Percentiles rank a stretch among this genome's conserved stretches.
Evolutionary conservation across 2,888 invertebrate species (phyloP).

Genomic region (Pandemis heparana): DNA sequence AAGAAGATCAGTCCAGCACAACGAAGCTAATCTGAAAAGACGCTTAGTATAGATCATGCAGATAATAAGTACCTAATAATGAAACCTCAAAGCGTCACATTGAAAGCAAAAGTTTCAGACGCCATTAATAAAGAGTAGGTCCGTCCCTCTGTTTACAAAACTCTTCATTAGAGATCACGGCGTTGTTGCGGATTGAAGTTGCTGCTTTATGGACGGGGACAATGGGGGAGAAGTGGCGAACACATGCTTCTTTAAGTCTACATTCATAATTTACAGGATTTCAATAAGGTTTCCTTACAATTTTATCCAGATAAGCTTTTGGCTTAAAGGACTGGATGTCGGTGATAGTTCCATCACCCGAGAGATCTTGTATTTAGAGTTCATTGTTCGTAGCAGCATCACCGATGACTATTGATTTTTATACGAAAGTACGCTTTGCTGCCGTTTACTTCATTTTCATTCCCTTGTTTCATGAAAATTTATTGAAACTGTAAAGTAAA

Average conservation of each 20-base stretch:
- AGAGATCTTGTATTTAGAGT: no score
- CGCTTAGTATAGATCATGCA: background rate
- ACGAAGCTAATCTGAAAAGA: background rate
- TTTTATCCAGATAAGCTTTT: no score
- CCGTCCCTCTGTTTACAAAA: slow-evolving; percentile 80
- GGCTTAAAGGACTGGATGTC: no score
- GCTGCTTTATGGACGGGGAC: slow-evolving; percentile 52
- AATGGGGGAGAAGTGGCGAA: slow-evolving; percentile 26
- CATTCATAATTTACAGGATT: background rate
- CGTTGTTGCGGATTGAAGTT: slow-evolving; percentile 71
- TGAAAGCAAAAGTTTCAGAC: slow-evolving; percentile 55
- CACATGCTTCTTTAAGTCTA: background rate
- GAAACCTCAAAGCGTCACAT: slow-evolving; percentile 20
- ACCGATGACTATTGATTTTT: no score
- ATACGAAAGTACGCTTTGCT: no score
- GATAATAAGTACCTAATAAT: slow-evolving; percentile 6
- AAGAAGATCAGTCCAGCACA: background rate
- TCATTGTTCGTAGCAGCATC: no score
- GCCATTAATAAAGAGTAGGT: slow-evolving; percentile 72
- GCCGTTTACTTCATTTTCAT: no score
- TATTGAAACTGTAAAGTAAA: background rate
- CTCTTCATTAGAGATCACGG: slow-evolving; percentile 83
- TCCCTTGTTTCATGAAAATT: background rate
- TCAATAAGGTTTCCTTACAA: no score
- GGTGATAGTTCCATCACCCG: no score